These are phyloP conservation scores for Tachina fera DNA, from an alignment of 2,888 invertebrate species.

Conservation along the genomic window DNA sequence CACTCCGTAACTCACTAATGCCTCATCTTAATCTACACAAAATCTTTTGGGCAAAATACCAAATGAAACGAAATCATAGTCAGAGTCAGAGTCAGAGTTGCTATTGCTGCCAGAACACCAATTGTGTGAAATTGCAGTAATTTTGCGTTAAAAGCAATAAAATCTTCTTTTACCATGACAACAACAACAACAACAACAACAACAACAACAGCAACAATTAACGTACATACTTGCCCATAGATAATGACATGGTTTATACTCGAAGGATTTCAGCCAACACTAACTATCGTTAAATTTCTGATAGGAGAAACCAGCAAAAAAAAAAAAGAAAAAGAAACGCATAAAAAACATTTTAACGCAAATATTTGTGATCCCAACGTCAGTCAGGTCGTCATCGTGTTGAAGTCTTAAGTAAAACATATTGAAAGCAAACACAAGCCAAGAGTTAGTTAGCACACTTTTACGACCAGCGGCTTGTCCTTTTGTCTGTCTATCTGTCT, in stretches of 20 bases:
- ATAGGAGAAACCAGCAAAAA: conserved; percentile 24
- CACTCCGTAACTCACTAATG: not conserved
- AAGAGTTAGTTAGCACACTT: conserved; percentile 58
- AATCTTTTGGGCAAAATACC: not conserved
- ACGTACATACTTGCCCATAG: not conserved
- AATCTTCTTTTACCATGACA: conserved; percentile 53
- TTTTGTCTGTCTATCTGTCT: not conserved
- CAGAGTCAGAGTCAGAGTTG: not conserved
- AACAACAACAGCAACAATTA: conserved; percentile 4
- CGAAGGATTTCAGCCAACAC: conserved; percentile 35
- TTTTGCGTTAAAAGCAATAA: conserved; percentile 66
- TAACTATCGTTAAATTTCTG: conserved; percentile 43
- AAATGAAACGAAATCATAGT: not conserved
- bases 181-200: conserved; percentile 29
- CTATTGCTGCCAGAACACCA: conserved; percentile 16
- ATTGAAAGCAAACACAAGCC: conserved; percentile 57
- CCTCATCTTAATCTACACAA: conserved; percentile 23
- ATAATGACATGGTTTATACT: conserved; percentile 42
- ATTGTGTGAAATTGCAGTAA: conserved; percentile 67
- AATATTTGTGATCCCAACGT: conserved; percentile 78
- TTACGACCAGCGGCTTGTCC: conserved; percentile 34
- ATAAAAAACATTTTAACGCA: conserved; percentile 76
- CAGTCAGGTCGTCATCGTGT: conserved; percentile 74
- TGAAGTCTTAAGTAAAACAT: conserved; percentile 74
- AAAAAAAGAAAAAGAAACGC: conserved; percentile 66